Conservation (phyloP, 1,140 invertebrate species). For the Theocolax elegans region DNA sequence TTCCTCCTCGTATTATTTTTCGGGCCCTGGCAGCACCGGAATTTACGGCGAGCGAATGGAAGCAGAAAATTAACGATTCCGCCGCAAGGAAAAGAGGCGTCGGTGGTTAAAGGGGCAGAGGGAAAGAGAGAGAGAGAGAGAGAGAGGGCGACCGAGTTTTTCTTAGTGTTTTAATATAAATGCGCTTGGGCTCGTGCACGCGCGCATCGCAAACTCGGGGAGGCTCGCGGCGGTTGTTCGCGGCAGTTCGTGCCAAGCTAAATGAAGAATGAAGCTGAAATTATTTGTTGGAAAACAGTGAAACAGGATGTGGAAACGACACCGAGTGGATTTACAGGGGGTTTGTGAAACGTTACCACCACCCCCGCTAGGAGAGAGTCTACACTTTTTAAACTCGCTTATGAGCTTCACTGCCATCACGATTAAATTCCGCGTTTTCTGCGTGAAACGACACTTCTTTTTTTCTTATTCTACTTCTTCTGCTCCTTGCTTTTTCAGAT, state of each 20-base stretch:
- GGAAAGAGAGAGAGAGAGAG: constrained; percentile 36
- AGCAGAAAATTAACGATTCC: constrained; percentile 70
- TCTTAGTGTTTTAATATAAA: constrained; percentile 70
- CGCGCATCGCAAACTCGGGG: constrained; percentile 41
- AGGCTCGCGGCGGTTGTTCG: constrained; percentile 61
- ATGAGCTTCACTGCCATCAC: background rate
- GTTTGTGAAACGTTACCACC: no score
- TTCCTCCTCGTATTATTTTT: constrained; percentile 67
- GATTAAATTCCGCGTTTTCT: background rate
- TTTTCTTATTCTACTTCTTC: no score
- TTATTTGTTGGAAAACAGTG: constrained; percentile 69
- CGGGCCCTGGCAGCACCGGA: constrained; percentile 50
- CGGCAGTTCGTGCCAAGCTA: constrained; percentile 69
- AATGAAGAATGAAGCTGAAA: constrained; percentile 70
- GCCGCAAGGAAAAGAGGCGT: constrained; percentile 43
- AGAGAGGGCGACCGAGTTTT: constrained; percentile 52
- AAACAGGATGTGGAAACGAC: constrained; percentile 69
- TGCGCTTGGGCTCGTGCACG: constrained; percentile 45
- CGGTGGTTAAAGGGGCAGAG: constrained; percentile 40
- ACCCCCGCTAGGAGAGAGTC: no score
- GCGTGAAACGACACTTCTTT: no score
- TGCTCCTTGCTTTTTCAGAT: no score
- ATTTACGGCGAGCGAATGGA: constrained; percentile 69
- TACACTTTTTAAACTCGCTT: background rate
- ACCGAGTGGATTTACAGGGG: constrained; percentile 63